Percentiles rank a stretch among this genome's conserved stretches.
phyloP scores from a whole-genome alignment of 2,888 invertebrate genomes.

The Lottia scabra region DNA sequence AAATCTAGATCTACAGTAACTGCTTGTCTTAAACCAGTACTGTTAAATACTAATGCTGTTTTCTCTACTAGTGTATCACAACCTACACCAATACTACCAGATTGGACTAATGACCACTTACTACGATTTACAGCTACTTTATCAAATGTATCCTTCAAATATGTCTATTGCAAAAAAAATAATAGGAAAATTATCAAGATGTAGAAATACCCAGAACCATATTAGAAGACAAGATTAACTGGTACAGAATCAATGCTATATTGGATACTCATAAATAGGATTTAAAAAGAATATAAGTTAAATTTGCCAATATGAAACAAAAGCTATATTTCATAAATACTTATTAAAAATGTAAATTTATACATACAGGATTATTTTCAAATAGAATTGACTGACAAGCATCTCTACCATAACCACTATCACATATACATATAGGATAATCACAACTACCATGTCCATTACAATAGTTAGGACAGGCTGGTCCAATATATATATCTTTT shows the following conservation, averaged over 20 bases:
- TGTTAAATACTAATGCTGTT: constrained; percentile 60
- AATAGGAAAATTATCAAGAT: background rate
- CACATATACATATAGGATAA: constrained; percentile 56
- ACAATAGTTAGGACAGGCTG: constrained; percentile 64
- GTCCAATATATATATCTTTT: constrained; percentile 68
- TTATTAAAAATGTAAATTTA: no score
- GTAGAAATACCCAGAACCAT: background rate
- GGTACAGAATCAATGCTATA: background rate
- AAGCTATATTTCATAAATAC: no score
- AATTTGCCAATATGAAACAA: no score
- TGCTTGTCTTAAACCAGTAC: constrained; percentile 57
- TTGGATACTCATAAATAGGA: background rate
- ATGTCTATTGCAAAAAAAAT: constrained; percentile 43
- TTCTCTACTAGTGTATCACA: constrained; percentile 61
- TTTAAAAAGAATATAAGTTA: background rate
- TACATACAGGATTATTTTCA: constrained; percentile 41
- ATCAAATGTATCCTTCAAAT: constrained; percentile 65
- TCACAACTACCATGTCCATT: constrained; percentile 67
- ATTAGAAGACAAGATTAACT: background rate
- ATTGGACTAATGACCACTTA: constrained; percentile 63
- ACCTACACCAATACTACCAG: constrained; percentile 57
- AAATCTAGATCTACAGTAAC: constrained; percentile 65
- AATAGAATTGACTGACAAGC: constrained; percentile 41
- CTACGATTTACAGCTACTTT: constrained; percentile 45
- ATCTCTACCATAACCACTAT: constrained; percentile 52